phyloP scores from a whole-genome alignment of 2,888 invertebrate genomes.

The Penaeus monodon region DNA sequence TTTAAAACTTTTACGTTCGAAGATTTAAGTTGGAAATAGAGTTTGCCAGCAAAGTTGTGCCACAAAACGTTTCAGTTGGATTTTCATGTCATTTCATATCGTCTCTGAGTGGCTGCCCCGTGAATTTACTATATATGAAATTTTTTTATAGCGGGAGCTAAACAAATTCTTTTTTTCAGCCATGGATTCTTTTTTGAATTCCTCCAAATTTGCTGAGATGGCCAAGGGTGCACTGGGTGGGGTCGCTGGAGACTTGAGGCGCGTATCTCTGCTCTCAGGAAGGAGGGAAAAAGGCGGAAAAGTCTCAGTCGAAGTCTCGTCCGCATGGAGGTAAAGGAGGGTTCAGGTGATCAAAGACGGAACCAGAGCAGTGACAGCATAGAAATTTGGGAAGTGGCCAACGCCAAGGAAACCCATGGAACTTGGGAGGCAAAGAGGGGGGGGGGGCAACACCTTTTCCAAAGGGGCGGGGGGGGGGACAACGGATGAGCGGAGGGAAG shows the following conservation, averaged over 20 bases:
- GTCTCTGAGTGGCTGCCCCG: too few species aligned
- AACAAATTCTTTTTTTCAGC: constrained; percentile 40
- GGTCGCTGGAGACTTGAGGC: constrained; percentile 39
- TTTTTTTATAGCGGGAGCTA: constrained; percentile 1
- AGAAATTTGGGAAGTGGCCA: constrained; percentile 15
- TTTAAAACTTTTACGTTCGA: too few species aligned
- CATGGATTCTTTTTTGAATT: constrained; percentile 57
- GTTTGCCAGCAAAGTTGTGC: too few species aligned
- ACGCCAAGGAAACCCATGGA: constrained; percentile 10
- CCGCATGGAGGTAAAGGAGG: constrained; percentile 26
- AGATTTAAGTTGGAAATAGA: too few species aligned
- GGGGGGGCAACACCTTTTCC: too few species aligned
- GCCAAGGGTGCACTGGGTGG: constrained; percentile 49
- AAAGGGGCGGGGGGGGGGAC: too few species aligned
- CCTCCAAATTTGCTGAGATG: constrained; percentile 52
- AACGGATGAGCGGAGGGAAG: constrained; percentile 28
- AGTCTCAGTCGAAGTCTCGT: constrained; percentile 4
- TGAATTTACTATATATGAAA: too few species aligned
- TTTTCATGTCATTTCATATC: too few species aligned
- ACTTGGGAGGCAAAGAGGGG: constrained; percentile 21
- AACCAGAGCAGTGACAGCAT: not conserved
- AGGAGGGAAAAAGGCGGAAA: constrained; percentile 28
- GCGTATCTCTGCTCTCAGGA: constrained; percentile 43
- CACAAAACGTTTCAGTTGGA: too few species aligned
- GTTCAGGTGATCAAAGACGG: not conserved